Conservation (phyloP, 2,797 vertebrate species). For the Myotis findleyi region DNA sequence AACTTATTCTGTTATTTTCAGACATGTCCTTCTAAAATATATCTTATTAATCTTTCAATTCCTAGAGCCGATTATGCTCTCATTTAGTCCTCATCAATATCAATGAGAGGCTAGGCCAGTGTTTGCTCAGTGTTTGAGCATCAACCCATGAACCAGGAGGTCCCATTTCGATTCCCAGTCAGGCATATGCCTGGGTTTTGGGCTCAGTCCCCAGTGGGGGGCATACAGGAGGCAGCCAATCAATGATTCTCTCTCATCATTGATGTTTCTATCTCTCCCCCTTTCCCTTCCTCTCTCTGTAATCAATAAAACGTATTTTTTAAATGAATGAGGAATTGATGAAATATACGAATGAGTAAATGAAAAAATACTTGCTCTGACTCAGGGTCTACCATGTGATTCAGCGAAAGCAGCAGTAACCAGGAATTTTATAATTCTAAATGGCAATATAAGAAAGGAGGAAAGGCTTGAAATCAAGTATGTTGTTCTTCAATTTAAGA, state of each 20-base stretch:
- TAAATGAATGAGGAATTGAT: background rate
- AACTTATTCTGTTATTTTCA: background rate
- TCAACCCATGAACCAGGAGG: too few relatives aligned
- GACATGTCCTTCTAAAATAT: background rate
- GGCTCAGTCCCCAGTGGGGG: too few relatives aligned
- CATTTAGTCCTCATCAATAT: background rate
- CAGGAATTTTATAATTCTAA: background rate
- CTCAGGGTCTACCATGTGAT: background rate
- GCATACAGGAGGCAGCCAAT: too few relatives aligned
- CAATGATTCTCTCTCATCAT: too few relatives aligned
- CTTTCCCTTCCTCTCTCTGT: too few relatives aligned
- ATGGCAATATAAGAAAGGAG: background rate
- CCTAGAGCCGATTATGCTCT: background rate
- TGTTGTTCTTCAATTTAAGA: background rate
- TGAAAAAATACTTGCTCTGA: background rate
- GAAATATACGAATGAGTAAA: background rate
- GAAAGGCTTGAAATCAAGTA: background rate
- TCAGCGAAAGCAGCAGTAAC: background rate
- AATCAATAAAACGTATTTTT: too few relatives aligned
- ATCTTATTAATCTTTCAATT: conserved; percentile 20
- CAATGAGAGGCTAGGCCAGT: too few relatives aligned
- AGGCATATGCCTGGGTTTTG: too few relatives aligned
- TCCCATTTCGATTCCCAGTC: too few relatives aligned
- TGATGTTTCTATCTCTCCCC: too few relatives aligned
- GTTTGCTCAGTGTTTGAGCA: too few relatives aligned